Evolutionary conservation across 2,888 invertebrate genomes (phyloP).

Genomic region (Gymnoscelis rufifasciata): DNA sequence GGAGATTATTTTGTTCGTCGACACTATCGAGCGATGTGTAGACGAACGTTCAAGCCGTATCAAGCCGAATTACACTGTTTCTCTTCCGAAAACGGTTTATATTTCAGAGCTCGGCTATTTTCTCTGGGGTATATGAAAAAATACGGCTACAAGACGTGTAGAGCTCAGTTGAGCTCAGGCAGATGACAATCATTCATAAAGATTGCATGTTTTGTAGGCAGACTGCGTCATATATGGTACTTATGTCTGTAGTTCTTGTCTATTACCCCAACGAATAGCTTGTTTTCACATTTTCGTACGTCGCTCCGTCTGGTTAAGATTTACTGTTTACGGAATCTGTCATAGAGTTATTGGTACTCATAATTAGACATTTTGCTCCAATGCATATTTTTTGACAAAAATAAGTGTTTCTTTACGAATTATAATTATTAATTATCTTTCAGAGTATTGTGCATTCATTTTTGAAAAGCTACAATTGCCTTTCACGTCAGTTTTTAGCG

Average conservation of each 20-base stretch:
- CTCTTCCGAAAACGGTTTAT: constrained; percentile 48
- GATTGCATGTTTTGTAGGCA: constrained; percentile 66
- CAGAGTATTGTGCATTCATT: constrained; percentile 25
- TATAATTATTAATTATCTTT: too few relatives aligned
- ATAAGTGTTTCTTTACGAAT: too few relatives aligned
- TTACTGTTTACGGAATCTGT: not conserved
- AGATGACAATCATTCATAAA: constrained; percentile 63
- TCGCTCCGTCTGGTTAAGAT: constrained; percentile 19
- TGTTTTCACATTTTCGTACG: constrained; percentile 37
- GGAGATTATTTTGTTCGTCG: constrained; percentile 77
- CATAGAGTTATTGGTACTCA: too few relatives aligned
- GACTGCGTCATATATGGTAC: constrained; percentile 52
- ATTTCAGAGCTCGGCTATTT: constrained; percentile 49
- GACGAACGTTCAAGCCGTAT: constrained; percentile 58
- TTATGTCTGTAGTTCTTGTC: constrained; percentile 56
- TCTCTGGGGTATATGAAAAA: constrained; percentile 51
- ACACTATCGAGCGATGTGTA: constrained; percentile 73
- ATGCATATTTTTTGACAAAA: too few relatives aligned
- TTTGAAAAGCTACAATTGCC: constrained; percentile 56
- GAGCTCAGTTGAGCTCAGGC: constrained; percentile 62
- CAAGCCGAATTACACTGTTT: constrained; percentile 57
- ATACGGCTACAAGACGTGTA: constrained; percentile 51
- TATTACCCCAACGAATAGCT: constrained; percentile 51
- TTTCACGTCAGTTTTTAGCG: constrained; percentile 62
- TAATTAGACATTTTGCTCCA: too few relatives aligned